phyloP scores from a whole-genome alignment of 2,797 vertebrate species.

The Lophius americanus region DNA sequence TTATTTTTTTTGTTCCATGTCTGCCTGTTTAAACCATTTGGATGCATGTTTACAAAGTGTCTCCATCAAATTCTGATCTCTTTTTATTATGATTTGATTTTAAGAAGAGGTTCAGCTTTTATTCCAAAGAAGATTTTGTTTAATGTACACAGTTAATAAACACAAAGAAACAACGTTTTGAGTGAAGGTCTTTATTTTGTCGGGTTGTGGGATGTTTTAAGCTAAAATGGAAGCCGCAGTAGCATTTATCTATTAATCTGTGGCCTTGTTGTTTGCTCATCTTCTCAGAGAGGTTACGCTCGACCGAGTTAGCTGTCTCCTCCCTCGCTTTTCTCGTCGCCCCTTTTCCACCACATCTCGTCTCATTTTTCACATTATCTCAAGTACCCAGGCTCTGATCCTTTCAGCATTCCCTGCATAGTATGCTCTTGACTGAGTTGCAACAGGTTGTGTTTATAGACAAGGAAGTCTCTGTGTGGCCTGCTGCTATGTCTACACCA shows the following conservation, averaged over 20 bases:
- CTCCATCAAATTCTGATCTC: slow-evolving; percentile 52
- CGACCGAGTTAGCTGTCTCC: slow-evolving; percentile 35
- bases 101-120: slow-evolving; percentile 69
- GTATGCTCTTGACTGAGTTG: slow-evolving; percentile 54
- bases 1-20: slow-evolving; percentile 26
- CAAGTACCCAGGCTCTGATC: slow-evolving; percentile 68
- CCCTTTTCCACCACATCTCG: slow-evolving; percentile 27
- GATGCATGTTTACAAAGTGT: slow-evolving; percentile 78
- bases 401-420: slow-evolving; percentile 68
- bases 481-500: slow-evolving; percentile 52
- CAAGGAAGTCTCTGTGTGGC: slow-evolving; percentile 61
- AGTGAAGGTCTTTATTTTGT: slow-evolving; percentile 22
- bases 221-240: no score
- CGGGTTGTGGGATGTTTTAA: background rate
- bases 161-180: slow-evolving; percentile 63
- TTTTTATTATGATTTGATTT: slow-evolving; percentile 40
- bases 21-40: slow-evolving; percentile 36
- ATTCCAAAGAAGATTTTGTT: slow-evolving; percentile 80
- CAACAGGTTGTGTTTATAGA: slow-evolving; percentile 68
- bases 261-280: slow-evolving; percentile 17
- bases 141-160: slow-evolving; percentile 74
- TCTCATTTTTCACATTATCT: slow-evolving; percentile 73
- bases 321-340: slow-evolving; percentile 38
- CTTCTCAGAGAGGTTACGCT: slow-evolving; percentile 7
- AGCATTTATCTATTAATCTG: background rate